phyloP scores from a whole-genome alignment of 2,113 vertebrate species.

The Chlorodrepanis virens region DNA sequence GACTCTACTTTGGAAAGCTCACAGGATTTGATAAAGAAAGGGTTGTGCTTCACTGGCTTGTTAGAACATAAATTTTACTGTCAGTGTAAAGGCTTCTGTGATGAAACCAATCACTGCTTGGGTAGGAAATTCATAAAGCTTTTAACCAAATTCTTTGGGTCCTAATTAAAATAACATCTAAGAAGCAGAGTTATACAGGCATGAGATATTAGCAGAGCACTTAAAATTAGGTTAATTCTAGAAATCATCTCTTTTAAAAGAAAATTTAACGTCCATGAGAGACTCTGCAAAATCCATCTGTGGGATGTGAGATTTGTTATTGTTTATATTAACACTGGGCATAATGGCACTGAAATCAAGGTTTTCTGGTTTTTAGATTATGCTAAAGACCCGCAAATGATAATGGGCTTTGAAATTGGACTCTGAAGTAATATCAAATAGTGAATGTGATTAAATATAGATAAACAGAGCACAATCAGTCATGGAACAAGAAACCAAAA shows the following conservation, averaged over 20 bases:
- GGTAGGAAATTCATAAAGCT: background rate
- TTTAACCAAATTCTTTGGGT: conserved; percentile 47
- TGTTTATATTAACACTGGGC: conserved; percentile 9
- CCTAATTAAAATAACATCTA: conserved; percentile 54
- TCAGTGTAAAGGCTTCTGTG: background rate
- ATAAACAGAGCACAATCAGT: background rate
- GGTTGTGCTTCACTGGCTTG: background rate
- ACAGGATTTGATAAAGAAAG: background rate
- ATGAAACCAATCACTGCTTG: background rate
- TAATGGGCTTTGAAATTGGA: conserved; percentile 3
- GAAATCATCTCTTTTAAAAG: background rate
- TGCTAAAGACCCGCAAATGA: background rate
- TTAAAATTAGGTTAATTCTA: conserved; percentile 15
- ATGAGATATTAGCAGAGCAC: background rate
- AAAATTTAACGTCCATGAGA: background rate
- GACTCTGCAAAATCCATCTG: background rate
- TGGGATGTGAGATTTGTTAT: background rate
- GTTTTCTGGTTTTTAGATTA: conserved; percentile 15
- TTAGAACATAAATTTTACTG: conserved; percentile 11
- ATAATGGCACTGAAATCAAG: background rate
- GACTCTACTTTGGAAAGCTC: background rate
- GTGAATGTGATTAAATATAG: conserved; percentile 15
- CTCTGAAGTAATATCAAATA: background rate
- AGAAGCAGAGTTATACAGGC: background rate
- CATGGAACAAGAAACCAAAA: conserved; percentile 11